phyloP scores from a whole-genome alignment of 2,888 invertebrate genomes.

The Neoaliturus tenellus region DNA sequence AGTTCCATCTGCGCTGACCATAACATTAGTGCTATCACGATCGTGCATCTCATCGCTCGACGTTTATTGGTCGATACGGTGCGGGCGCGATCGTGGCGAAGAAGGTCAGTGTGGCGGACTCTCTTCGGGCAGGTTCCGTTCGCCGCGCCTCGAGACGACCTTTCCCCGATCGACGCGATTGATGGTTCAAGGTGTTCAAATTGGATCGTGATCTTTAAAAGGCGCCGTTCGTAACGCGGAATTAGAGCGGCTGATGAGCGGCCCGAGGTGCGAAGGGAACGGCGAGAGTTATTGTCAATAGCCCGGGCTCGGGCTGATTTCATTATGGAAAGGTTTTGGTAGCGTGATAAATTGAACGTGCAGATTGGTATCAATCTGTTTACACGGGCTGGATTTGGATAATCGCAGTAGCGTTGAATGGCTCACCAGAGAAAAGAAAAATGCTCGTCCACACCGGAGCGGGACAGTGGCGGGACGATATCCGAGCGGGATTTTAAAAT shows the following conservation, averaged over 20 bases:
- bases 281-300: not conserved
- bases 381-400: too few species aligned
- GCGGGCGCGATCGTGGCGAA: not conserved
- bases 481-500: too few species aligned
- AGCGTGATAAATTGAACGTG: too few species aligned
- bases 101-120: slow-evolving; percentile 31
- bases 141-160: not conserved
- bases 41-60: slow-evolving; percentile 18
- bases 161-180: slow-evolving; percentile 26
- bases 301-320: too few species aligned
- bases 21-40: slow-evolving; percentile 5
- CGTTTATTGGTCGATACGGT: not conserved
- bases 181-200: slow-evolving; percentile 28
- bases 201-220: slow-evolving; percentile 2
- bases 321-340: too few species aligned
- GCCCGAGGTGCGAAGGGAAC: not conserved
- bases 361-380: too few species aligned
- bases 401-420: too few species aligned
- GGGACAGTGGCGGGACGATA: too few species aligned
- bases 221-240: not conserved
- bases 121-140: slow-evolving; percentile 35
- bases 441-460: too few species aligned
- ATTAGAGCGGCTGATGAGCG: not conserved
- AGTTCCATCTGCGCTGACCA: slow-evolving; percentile 39
- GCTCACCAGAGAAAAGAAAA: too few species aligned